Percentiles rank a stretch among this genome's conserved stretches.
Evolutionary conservation across 2,797 vertebrate genomes (phyloP).

Genomic region (Sebastes flavidus): DNA sequence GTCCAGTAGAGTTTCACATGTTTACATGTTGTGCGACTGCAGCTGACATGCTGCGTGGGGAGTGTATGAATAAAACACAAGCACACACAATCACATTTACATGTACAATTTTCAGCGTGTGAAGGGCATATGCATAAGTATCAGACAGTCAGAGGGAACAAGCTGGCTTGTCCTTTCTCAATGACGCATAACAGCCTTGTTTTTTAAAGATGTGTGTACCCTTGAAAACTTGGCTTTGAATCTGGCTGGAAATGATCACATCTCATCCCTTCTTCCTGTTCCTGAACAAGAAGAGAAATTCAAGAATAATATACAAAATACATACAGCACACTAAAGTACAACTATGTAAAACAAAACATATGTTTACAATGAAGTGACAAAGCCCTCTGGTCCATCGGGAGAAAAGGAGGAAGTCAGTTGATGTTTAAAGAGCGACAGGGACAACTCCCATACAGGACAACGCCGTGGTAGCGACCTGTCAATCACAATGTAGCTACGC

Average conservation of each 20-base stretch:
- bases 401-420: background rate
- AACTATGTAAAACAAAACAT: background rate
- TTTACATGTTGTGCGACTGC: conserved; percentile 19
- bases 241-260: background rate
- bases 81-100: background rate
- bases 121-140: background rate
- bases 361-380: background rate
- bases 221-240: background rate
- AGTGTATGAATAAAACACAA: conserved; percentile 45
- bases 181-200: background rate
- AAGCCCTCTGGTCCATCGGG: background rate
- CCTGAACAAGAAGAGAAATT: background rate
- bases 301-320: background rate
- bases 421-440: background rate
- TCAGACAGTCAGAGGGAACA: background rate
- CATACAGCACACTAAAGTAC: background rate
- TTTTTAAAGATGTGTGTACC: background rate
- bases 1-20: conserved; percentile 32
- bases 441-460: too few relatives aligned
- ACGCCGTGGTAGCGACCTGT: fast-evolving
- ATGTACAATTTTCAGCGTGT: background rate
- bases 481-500: too few relatives aligned
- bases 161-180: background rate
- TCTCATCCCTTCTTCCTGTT: background rate
- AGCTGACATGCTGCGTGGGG: conserved; percentile 24